Conservation (phyloP, 2,797 vertebrate genomes). For the Choloepus didactylus region DNA sequence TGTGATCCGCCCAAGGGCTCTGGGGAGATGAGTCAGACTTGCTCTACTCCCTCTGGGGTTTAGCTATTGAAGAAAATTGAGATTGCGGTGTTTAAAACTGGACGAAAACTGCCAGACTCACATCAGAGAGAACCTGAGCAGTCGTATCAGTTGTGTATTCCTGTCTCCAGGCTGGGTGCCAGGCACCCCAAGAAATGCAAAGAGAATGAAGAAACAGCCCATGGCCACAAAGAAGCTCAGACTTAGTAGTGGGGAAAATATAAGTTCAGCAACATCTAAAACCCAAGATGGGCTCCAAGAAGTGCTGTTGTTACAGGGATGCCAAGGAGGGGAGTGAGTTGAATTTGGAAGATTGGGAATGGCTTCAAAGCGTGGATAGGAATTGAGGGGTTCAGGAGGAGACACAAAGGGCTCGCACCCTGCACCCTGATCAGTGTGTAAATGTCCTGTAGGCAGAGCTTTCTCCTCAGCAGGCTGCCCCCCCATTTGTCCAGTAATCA, state of each 20-base stretch:
- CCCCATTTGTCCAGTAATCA: neutral
- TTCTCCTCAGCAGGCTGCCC: neutral
- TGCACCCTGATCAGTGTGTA: neutral
- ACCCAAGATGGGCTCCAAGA: neutral
- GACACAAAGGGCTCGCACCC: neutral
- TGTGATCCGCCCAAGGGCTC: neutral
- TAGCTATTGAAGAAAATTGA: neutral
- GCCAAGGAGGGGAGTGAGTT: neutral
- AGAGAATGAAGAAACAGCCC: neutral
- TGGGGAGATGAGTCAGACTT: neutral
- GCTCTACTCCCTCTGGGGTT: neutral
- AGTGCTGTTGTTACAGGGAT: neutral
- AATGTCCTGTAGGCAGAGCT: neutral
- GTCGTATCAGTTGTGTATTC: neutral
- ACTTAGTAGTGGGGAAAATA: neutral
- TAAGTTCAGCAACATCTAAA: neutral
- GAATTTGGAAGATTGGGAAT: neutral
- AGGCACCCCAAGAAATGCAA: neutral
- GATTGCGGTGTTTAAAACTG: neutral
- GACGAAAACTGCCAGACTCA: neutral
- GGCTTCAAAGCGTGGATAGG: neutral
- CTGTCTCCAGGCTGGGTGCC: neutral
- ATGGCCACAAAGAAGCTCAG: neutral
- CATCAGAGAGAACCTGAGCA: no score
- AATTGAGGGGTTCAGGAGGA: neutral